Percentiles rank a stretch among this genome's conserved stretches.
These are phyloP conservation scores for Agrilus cyanescens DNA, from an alignment of 2,888 invertebrate genomes.

Conservation along the genomic window DNA sequence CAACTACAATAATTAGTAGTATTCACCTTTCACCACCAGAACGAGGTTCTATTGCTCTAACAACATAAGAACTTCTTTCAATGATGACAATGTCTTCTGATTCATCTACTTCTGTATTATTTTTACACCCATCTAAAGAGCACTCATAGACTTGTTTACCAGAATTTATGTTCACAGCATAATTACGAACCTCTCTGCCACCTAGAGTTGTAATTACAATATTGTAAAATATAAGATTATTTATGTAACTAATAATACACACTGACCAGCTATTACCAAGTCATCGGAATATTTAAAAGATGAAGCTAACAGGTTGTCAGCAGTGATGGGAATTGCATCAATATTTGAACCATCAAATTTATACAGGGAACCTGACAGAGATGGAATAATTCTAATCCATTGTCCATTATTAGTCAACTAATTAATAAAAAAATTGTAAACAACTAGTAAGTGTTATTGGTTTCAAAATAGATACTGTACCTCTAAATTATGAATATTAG, in stretches of 20 bases:
- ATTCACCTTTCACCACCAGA: slow-evolving; percentile 70
- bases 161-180: slow-evolving; percentile 68
- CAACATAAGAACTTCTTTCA: slow-evolving; percentile 72
- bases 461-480: slow-evolving; percentile 35
- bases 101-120: slow-evolving; percentile 45
- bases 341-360: slow-evolving; percentile 82
- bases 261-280: slow-evolving; percentile 64
- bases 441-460: background rate
- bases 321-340: slow-evolving; percentile 76
- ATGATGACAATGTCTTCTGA: slow-evolving; percentile 56
- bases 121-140: slow-evolving; percentile 58
- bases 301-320: slow-evolving; percentile 75
- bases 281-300: slow-evolving; percentile 81
- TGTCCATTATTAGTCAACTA: slow-evolving; percentile 74
- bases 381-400: slow-evolving; percentile 83
- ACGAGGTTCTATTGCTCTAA: slow-evolving; percentile 79
- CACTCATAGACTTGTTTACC: slow-evolving; percentile 70
- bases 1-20: background rate
- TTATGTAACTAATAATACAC: slow-evolving; percentile 2
- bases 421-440: background rate
- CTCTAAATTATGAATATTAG: slow-evolving; percentile 80
- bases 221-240: background rate
- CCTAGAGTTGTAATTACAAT: slow-evolving; percentile 36
- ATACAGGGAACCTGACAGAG: slow-evolving; percentile 82
- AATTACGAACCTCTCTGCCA: slow-evolving; percentile 74